Conservation (phyloP, 2,797 vertebrate genomes). For the Setipinna tenuifilis region DNA sequence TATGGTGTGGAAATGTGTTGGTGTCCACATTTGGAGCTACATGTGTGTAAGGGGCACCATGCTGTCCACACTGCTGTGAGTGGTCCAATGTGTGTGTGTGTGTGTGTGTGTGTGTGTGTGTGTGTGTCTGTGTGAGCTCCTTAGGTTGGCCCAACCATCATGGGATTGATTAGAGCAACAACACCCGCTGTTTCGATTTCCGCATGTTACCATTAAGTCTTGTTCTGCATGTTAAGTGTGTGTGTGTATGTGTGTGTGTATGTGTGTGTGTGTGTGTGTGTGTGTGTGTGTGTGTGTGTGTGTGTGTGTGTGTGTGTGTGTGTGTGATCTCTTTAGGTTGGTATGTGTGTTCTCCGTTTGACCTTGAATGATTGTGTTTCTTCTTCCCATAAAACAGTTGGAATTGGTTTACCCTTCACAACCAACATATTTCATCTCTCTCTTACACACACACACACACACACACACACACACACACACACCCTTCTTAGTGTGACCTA, state of each 20-base stretch:
- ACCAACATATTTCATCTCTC: not conserved
- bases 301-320: conserved; percentile 1
- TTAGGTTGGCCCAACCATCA: too few species aligned
- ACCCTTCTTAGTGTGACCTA: not conserved
- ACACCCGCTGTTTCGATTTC: too few species aligned
- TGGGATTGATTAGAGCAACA: too few species aligned
- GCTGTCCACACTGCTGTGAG: not conserved
- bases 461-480: conserved; percentile 7
- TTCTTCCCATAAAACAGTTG: conserved; percentile 45
- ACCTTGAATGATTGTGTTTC: not conserved
- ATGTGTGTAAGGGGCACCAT: too few species aligned
- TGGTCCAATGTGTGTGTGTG: too few species aligned
- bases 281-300: conserved; percentile 4
- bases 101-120: too few species aligned
- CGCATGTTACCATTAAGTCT: too few species aligned
- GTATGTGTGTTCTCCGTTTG: conserved; percentile 10
- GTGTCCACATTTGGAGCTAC: too few species aligned
- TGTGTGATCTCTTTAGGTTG: not conserved
- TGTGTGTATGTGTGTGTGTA: not conserved
- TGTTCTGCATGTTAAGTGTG: too few species aligned
- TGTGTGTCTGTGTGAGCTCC: conserved; percentile 32
- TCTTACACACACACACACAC: conserved; percentile 30
- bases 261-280: conserved; percentile 32
- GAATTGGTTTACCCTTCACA: conserved; percentile 63
- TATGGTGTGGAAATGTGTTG: too few species aligned